phyloP scores from a whole-genome alignment of 2,888 invertebrate genomes.

The Opisthograptis luteolata region DNA sequence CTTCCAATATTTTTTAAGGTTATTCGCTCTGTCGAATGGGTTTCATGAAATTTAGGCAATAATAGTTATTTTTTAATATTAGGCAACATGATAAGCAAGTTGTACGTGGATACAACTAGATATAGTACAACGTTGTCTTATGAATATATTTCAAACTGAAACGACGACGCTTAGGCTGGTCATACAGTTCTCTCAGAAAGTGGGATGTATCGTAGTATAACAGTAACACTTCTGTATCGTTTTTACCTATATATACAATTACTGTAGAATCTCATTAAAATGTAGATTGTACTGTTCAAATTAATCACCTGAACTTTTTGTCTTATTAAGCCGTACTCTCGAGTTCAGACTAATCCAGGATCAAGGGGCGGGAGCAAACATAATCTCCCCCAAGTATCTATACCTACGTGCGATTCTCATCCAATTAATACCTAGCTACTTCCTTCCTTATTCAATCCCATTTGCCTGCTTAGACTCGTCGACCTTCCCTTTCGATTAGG shows the following conservation, averaged over 20 bases:
- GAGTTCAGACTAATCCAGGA: slow-evolving; percentile 22
- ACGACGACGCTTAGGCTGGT: too few relatives aligned
- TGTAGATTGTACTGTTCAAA: slow-evolving; percentile 2
- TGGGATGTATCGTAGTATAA: too few relatives aligned
- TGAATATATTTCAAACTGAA: too few relatives aligned
- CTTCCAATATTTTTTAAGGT: too few relatives aligned
- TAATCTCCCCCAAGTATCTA: slow-evolving; percentile 21
- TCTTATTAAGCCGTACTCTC: slow-evolving; percentile 17
- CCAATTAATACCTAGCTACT: slow-evolving; percentile 35
- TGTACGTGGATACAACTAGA: too few relatives aligned
- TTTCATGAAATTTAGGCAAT: too few relatives aligned
- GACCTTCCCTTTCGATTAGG: slow-evolving; percentile 31
- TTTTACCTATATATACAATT: background rate
- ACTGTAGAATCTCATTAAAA: background rate
- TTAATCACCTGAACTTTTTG: slow-evolving; percentile 22
- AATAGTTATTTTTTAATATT: too few relatives aligned
- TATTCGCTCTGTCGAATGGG: too few relatives aligned
- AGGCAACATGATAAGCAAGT: too few relatives aligned
- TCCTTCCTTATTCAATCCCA: slow-evolving; percentile 31
- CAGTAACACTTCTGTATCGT: too few relatives aligned
- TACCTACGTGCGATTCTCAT: slow-evolving; percentile 32
- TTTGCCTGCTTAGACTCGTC: slow-evolving; percentile 30
- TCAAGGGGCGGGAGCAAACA: slow-evolving; percentile 19
- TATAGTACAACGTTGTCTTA: too few relatives aligned
- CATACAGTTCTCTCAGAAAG: too few relatives aligned